Evolutionary conservation across 2,113 vertebrate species (phyloP).

Genomic region (Tursiops truncatus): DNA sequence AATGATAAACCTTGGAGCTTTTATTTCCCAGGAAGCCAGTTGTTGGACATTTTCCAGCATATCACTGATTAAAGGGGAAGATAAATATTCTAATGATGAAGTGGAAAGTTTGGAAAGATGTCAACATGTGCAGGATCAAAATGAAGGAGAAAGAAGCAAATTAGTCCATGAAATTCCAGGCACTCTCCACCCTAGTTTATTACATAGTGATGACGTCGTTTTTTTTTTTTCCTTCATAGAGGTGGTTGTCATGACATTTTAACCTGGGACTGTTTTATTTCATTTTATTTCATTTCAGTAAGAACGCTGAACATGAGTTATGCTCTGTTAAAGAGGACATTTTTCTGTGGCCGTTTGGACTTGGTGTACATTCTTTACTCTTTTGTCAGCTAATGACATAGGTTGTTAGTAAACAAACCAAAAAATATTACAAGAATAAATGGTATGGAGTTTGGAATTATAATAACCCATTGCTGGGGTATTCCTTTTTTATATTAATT

Average conservation of each 20-base stretch:
- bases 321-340: neutral
- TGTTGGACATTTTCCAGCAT: neutral
- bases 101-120: neutral
- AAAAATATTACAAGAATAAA: constrained; percentile 10
- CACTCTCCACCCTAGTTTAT: neutral
- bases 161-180: neutral
- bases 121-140: neutral
- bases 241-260: neutral
- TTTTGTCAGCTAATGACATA: neutral
- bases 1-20: neutral
- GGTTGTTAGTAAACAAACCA: neutral
- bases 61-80: neutral
- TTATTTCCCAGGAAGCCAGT: neutral
- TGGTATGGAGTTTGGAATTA: neutral
- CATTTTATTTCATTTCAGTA: neutral
- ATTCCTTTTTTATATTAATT: too few species aligned
- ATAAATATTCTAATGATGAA: neutral
- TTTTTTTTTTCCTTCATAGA: neutral
- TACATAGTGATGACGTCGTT: neutral
- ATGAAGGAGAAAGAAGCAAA: neutral
- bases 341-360: neutral
- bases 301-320: neutral
- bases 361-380: neutral
- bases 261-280: neutral
- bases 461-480: neutral